Evolutionary conservation across 2,888 invertebrate species (phyloP).

Genomic region (Galeopsomyia nigrocyanea): DNA sequence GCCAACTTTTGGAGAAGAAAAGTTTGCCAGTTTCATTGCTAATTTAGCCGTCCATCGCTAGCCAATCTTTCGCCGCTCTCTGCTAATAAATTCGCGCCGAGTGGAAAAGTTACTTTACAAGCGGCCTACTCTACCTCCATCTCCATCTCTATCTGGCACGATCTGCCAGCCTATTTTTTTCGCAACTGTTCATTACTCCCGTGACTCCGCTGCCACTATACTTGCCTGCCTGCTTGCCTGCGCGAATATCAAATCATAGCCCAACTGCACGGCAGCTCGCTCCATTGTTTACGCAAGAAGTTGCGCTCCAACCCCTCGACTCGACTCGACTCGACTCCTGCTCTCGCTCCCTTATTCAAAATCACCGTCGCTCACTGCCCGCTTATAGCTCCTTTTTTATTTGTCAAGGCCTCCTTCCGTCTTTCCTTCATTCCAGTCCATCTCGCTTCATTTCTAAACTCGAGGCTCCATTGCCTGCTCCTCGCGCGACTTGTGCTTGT

Average conservation of each 20-base stretch:
- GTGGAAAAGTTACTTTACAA: conserved; percentile 44
- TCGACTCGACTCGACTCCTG: too few relatives aligned
- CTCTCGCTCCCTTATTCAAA: too few relatives aligned
- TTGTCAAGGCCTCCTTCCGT: too few relatives aligned
- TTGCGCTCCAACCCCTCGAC: conserved; percentile 2
- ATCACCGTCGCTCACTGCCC: too few relatives aligned
- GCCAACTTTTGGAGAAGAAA: neutral
- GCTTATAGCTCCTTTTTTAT: too few relatives aligned
- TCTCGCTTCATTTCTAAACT: too few relatives aligned
- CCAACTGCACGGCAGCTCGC: conserved; percentile 52
- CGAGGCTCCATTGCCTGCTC: too few relatives aligned
- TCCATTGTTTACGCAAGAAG: conserved; percentile 69
- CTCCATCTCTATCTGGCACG: conserved; percentile 28
- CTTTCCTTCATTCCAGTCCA: too few relatives aligned
- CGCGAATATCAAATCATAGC: conserved; percentile 41
- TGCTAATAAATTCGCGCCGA: conserved; percentile 39
- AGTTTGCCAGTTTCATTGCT: too few relatives aligned
- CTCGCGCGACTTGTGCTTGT: too few relatives aligned
- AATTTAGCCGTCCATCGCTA: too few relatives aligned
- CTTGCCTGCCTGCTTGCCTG: neutral
- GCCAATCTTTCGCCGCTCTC: conserved; percentile 23
- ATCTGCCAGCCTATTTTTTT: conserved; percentile 15
- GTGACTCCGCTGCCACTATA: neutral
- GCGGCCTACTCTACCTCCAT: conserved; percentile 20
- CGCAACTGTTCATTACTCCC: conserved; percentile 45